Evolutionary conservation across 2,888 invertebrate species (phyloP), one percentile per base, ranked within the genome.

Genomic region (Drosophila leonis): DNA sequence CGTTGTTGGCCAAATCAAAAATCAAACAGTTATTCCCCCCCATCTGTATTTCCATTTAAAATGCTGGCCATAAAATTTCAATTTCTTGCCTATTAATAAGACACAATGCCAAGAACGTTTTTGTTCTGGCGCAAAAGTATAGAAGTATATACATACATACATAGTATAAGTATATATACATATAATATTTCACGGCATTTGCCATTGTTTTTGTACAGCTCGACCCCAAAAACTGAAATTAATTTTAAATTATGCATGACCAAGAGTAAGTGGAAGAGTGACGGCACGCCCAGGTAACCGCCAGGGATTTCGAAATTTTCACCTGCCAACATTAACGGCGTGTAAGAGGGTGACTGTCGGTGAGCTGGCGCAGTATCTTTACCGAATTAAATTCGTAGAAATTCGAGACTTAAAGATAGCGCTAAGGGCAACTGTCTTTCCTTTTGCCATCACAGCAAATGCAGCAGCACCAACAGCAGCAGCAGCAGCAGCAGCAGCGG

Each of bases 161-260:
- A 37, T 13, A 9, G 35, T 39, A 39, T 29, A 39, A 29, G 15
- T 15, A 13, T 20, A 76, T 65, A 62, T 51, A 54, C 39, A 67
- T 66, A 75, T 80, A 83, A 83, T 83, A 82, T 82, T 85, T 83
- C 73, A 83, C 63, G 42, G 80, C 55, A 63, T 52, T 57, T 46
- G 59, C 71, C 48, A 52, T 74, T 77, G 77, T 74, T 77, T 77
- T 56, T 54, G 13, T 18, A 60, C 31, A 12, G 59, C 31, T 49
- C 49, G n/a, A 65, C 33, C 49, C 48, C 60, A 27, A 52, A 62
- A 62, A 57, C 64, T 61, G 82, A 88, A 87, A 87, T 87, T 87
- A 87, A 87, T 87, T 88, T 87, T 87, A 88, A 87, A 87, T 87
- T 87, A 87, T 87, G 86, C 86, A 87, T 87, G 86, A 85, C 81